phyloP scores from a whole-genome alignment of 2,888 invertebrate genomes.

The Endomychus coccineus region DNA sequence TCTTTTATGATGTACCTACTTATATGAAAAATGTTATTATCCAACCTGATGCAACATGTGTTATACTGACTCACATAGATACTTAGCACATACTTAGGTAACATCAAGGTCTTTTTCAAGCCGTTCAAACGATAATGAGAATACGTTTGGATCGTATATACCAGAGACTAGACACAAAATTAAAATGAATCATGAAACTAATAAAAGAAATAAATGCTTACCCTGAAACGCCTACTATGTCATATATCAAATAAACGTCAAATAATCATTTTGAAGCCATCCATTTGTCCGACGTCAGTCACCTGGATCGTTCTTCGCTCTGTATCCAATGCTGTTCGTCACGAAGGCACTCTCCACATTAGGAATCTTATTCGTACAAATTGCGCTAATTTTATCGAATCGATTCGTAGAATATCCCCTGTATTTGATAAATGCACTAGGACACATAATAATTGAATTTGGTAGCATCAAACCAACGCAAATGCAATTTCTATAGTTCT shows the following conservation, averaged over 20 bases:
- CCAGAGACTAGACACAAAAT: no score
- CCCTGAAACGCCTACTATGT: slow-evolving; percentile 1
- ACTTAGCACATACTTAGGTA: no score
- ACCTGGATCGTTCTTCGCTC: slow-evolving; percentile 49
- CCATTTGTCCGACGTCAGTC: slow-evolving; percentile 49
- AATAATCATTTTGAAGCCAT: slow-evolving; percentile 33
- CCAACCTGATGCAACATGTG: no score
- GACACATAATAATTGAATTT: slow-evolving; percentile 33
- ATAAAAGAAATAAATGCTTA: slow-evolving; percentile 9
- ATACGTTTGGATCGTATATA: no score
- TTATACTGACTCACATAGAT: no score
- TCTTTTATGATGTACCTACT: no score
- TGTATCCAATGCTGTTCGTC: slow-evolving; percentile 38
- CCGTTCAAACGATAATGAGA: no score
- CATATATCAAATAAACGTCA: slow-evolving; percentile 37
- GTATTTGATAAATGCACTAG: slow-evolving; percentile 31
- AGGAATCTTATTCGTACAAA: slow-evolving; percentile 41
- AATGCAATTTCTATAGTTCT: background rate
- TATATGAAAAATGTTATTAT: no score
- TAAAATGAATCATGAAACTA: no score
- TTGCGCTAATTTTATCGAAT: slow-evolving; percentile 34
- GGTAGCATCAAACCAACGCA: slow-evolving; percentile 5
- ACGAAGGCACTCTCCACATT: slow-evolving; percentile 36
- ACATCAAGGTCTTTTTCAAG: no score
- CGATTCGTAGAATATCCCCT: slow-evolving; percentile 10